Evolutionary conservation across 1,140 invertebrate genomes (phyloP), one percentile per base, ranked within the genome.

Genomic region (Drosophila pseudoananassae): DNA sequence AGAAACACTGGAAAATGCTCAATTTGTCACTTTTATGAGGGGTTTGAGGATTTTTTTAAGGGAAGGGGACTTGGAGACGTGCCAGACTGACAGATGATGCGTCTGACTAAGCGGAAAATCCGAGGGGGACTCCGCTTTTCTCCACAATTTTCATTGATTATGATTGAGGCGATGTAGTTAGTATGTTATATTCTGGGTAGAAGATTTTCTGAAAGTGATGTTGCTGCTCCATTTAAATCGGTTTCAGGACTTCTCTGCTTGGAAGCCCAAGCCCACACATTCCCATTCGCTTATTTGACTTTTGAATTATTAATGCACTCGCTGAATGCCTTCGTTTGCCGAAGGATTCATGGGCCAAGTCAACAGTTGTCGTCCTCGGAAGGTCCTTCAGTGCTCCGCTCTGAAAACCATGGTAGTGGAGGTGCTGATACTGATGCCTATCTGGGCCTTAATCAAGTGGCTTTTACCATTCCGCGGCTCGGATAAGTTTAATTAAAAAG

Each of bases 401-500:
- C 7, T 23, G 43, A 20, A 20, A 46, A 7, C 9, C 9, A 9
- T 20, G 40, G 17, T 45, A 6, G 5, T 20, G 40, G 15, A 15
- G 40, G 15, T 36, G 38, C n/a, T 17, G 12, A 23, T 46, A 17
- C 9, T 20, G 17, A 46, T 46, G 43, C 14, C 17, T 15, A 46
- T 46, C 43, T 23, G 40, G 43, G 7, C 43, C 17, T 20, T 68
- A 46, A 84, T 85, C 68, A 80, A 85, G 46, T 76, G 66, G 51
- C 45, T 64, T 6, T 46, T 54, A 38, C 49, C 29, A 20, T n/a
- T 14, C 17, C 12, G 17, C 25, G 50, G 43, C 47, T 47, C 61
- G 71, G 78, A 87, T 85, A 85, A 81, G 74, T 85, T 87, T 87
- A 85, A 85, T 85, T 85, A 87, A 85, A 87, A 76, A 55, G 45